Conservation (phyloP, 2,888 invertebrate species). For the Coleophora flavipennella region DNA sequence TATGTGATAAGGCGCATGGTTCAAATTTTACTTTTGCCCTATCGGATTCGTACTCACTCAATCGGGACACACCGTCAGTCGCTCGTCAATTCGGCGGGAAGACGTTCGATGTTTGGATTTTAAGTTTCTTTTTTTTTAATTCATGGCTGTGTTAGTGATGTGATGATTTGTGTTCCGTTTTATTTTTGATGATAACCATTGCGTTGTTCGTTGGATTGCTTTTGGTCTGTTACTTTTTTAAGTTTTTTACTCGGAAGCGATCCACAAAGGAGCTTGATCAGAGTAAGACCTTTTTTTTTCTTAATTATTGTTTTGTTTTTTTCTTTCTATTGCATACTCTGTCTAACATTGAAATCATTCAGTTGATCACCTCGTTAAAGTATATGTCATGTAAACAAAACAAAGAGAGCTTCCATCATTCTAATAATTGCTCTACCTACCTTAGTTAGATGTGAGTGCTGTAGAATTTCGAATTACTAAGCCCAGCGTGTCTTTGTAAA, state of each 20-base stretch:
- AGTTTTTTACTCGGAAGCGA: conserved; percentile 21
- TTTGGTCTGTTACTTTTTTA: conserved; percentile 36
- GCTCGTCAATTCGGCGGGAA: conserved; percentile 49
- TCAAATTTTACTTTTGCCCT: conserved; percentile 14
- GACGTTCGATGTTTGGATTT: conserved; percentile 23
- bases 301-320: not conserved
- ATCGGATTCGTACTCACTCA: conserved; percentile 10
- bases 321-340: too few species aligned
- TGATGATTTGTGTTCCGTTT: conserved; percentile 32
- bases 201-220: conserved; percentile 34
- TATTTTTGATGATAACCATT: conserved; percentile 48
- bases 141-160: conserved; percentile 41
- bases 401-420: too few species aligned
- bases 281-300: conserved; percentile 28
- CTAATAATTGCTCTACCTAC: too few species aligned
- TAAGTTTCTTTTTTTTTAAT: conserved; percentile 20
- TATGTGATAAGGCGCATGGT: conserved; percentile 11
- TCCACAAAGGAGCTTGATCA: conserved; percentile 13
- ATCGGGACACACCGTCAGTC: conserved; percentile 35
- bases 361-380: too few species aligned
- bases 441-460: too few species aligned
- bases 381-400: too few species aligned
- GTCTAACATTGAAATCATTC: too few species aligned
- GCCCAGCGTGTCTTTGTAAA: too few species aligned
- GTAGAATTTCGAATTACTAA: too few species aligned